Evolutionary conservation across 2,113 vertebrate genomes (phyloP).

Genomic region (Sander lucioperca): DNA sequence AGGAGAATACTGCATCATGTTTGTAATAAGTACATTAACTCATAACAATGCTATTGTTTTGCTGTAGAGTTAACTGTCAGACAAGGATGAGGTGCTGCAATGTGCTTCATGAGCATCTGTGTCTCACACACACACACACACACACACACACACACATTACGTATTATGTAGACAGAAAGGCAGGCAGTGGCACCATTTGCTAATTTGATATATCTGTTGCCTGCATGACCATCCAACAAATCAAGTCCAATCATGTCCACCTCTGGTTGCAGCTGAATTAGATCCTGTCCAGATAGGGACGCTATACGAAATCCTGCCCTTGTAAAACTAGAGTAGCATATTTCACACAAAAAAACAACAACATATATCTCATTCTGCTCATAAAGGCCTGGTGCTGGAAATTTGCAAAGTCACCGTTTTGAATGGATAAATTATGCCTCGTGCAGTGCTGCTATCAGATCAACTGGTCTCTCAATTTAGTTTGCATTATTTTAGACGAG

Average conservation of each 20-base stretch:
- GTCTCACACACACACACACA: slow-evolving; percentile 2
- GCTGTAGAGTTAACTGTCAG: slow-evolving; percentile 15
- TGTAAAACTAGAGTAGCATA: neutral
- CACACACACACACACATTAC: neutral
- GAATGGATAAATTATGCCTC: neutral
- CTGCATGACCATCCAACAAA: slow-evolving; percentile 28
- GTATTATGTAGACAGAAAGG: slow-evolving; percentile 8
- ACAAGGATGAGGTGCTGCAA: slow-evolving; percentile 9
- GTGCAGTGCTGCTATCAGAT: neutral
- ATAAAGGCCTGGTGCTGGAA: neutral
- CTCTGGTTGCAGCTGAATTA: slow-evolving; percentile 12
- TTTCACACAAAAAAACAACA: neutral
- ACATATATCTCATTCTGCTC: neutral
- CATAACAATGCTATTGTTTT: neutral
- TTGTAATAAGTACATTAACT: neutral
- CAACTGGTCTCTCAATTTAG: neutral
- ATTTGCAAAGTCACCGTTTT: neutral
- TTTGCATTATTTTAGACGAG: neutral
- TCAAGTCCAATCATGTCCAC: slow-evolving; percentile 28
- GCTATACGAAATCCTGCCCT: neutral
- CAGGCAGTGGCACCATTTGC: slow-evolving; percentile 35
- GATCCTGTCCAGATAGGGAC: neutral
- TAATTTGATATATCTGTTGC: slow-evolving; percentile 33
- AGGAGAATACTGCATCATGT: neutral
- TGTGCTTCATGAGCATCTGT: neutral